Conservation (phyloP, 2,113 vertebrate genomes). For the Rhinoptilus africanus region DNA sequence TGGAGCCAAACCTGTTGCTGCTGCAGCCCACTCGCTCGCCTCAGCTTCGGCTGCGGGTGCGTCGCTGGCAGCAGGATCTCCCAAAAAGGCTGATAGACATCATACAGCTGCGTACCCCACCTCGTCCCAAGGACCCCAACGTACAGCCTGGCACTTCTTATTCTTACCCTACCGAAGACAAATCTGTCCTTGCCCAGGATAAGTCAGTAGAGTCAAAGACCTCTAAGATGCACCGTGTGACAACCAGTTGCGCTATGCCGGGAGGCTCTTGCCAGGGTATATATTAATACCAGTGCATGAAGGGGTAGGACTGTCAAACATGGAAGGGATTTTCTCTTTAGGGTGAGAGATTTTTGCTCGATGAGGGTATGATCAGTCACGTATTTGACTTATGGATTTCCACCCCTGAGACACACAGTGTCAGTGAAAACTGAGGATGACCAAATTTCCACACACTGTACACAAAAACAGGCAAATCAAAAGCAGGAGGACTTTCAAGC, state of each 20-base stretch:
- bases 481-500: background rate
- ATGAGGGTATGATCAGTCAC: background rate
- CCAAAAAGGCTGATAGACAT: background rate
- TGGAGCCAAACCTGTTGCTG: background rate
- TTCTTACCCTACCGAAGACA: background rate
- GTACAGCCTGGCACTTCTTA: background rate
- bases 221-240: background rate
- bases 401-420: background rate
- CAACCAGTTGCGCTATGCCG: background rate
- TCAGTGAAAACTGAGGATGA: background rate
- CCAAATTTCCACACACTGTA: background rate
- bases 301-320: background rate
- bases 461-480: background rate
- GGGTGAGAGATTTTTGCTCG: background rate
- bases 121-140: accelerated
- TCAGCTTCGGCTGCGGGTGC: accelerated
- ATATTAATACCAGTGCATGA: background rate
- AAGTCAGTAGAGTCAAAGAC: background rate
- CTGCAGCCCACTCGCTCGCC: accelerated
- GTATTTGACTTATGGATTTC: background rate
- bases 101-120: background rate
- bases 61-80: background rate
- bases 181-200: background rate
- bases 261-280: background rate
- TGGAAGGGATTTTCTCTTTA: background rate